phyloP scores from a whole-genome alignment of 1,140 invertebrate species.

The Trigoniulus corallinus region DNA sequence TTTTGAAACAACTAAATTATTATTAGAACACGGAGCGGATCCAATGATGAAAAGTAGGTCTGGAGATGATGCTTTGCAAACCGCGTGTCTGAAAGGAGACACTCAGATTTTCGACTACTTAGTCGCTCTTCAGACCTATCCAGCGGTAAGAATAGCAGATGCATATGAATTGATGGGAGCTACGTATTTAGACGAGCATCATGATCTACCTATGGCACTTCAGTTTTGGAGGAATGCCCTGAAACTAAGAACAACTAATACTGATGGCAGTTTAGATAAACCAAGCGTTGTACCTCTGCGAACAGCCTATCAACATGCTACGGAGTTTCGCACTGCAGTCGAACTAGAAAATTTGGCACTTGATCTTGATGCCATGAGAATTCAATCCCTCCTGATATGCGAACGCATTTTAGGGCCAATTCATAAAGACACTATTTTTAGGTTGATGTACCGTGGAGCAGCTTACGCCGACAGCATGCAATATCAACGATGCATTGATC shows the following conservation, averaged over 20 bases:
- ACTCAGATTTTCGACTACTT: conserved; percentile 60
- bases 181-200: conserved; percentile 52
- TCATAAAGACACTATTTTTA: conserved; percentile 62
- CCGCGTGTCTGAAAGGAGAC: conserved; percentile 76
- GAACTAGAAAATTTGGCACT: conserved; percentile 51
- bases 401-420: conserved; percentile 58
- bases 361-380: conserved; percentile 61
- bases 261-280: conserved; percentile 13
- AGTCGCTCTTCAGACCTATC: conserved; percentile 41
- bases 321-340: conserved; percentile 48
- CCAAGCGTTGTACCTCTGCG: conserved; percentile 30
- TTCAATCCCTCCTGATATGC: conserved; percentile 64
- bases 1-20: conserved; percentile 63
- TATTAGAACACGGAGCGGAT: conserved; percentile 62
- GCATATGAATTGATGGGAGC: conserved; percentile 68
- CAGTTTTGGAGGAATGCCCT: conserved; percentile 19
- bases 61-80: conserved; percentile 78
- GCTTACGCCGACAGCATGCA: conserved; percentile 68
- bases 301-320: conserved; percentile 41
- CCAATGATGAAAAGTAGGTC: conserved; percentile 55
- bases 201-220: conserved; percentile 20
- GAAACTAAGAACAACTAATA: conserved; percentile 17
- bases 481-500: conserved; percentile 66
- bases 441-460: conserved; percentile 55
- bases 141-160: conserved; percentile 50